A percentile compares a stretch with the other conserved stretches of the same genome.
These are phyloP conservation scores for Napeogenes inachia DNA, from an alignment of 2,888 invertebrate species.

Conservation along the genomic window DNA sequence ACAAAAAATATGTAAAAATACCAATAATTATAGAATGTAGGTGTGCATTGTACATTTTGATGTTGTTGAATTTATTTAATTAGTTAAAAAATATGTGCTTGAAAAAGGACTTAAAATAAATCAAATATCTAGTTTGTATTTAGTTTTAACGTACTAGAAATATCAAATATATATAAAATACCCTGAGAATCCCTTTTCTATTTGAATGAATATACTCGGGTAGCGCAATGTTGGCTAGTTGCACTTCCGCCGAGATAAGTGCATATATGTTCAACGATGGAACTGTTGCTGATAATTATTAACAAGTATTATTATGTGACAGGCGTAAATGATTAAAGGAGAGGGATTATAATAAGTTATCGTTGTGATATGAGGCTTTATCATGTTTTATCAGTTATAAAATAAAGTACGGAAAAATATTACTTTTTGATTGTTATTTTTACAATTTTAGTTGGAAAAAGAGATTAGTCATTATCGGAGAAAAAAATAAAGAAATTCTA, in stretches of 20 bases:
- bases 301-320: constrained; percentile 7
- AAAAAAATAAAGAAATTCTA: too few species aligned
- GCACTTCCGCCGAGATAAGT: constrained; percentile 14
- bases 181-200: background rate
- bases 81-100: too few species aligned
- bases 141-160: too few species aligned
- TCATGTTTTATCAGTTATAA: constrained; percentile 51
- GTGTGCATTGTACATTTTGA: too few species aligned
- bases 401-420: constrained; percentile 27
- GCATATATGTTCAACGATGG: background rate
- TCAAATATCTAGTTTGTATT: too few species aligned
- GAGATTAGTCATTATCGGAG: too few species aligned
- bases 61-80: too few species aligned
- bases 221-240: constrained; percentile 6
- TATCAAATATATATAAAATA: too few species aligned
- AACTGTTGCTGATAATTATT: constrained; percentile 12
- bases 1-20: constrained; percentile 4
- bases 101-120: too few species aligned
- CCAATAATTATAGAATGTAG: too few species aligned
- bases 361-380: constrained; percentile 43
- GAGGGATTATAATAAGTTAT: constrained; percentile 47
- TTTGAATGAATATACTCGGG: background rate
- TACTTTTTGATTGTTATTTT: background rate
- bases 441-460: too few species aligned
- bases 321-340: constrained; percentile 47